These are phyloP conservation scores for Telmatherina bonti DNA, from an alignment of 2,797 vertebrate genomes.

Conservation along the genomic window DNA sequence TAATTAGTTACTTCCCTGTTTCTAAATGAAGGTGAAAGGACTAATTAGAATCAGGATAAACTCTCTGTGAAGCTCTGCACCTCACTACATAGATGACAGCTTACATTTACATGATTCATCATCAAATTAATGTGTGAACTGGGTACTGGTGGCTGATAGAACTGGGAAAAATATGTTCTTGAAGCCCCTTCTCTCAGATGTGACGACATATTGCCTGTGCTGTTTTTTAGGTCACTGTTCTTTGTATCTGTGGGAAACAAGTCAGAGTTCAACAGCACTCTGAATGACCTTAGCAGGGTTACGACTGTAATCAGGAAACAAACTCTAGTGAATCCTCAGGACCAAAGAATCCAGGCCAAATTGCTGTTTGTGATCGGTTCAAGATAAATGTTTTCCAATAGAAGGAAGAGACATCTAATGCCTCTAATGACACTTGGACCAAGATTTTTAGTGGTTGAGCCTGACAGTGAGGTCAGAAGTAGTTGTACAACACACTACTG, in stretches of 20 bases:
- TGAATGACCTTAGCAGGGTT: slow-evolving; percentile 32
- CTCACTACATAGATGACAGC: background rate
- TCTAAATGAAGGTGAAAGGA: too few species aligned
- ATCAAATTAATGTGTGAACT: too few species aligned
- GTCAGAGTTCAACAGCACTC: slow-evolving; percentile 10
- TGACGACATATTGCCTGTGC: background rate
- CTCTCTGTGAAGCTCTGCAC: background rate
- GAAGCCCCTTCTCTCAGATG: background rate
- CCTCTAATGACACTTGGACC: slow-evolving; percentile 6
- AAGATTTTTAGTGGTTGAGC: slow-evolving; percentile 14
- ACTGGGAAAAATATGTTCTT: too few species aligned
- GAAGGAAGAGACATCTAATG: slow-evolving; percentile 21
- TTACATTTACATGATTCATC: too few species aligned
- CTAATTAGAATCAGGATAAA: background rate
- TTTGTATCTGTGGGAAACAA: slow-evolving; percentile 55
- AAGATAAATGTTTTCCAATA: slow-evolving; percentile 59
- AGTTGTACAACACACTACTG: background rate
- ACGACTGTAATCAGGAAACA: slow-evolving; percentile 26
- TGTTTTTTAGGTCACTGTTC: background rate
- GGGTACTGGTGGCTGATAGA: too few species aligned
- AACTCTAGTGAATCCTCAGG: slow-evolving; percentile 19
- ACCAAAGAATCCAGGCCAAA: slow-evolving; percentile 28
- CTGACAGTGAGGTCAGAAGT: background rate
- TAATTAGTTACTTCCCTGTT: too few species aligned
- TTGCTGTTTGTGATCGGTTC: slow-evolving; percentile 31